phyloP scores from a whole-genome alignment of 2,888 invertebrate species.

The Caenorhabditis imperialis region DNA sequence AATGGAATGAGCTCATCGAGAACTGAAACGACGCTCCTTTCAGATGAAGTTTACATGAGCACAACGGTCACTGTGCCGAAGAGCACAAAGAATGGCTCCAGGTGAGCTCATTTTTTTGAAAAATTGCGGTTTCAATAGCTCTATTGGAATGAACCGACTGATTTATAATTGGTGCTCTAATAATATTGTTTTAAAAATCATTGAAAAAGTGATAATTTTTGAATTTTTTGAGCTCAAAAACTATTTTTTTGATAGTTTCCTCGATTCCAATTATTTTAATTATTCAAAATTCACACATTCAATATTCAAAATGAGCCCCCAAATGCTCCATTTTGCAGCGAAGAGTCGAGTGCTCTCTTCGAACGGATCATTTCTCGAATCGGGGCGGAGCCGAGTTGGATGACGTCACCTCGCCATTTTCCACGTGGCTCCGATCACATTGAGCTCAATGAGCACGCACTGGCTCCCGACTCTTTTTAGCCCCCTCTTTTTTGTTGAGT shows the following conservation, averaged over 20 bases:
- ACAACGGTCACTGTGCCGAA: constrained; percentile 1
- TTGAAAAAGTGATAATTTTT: no score
- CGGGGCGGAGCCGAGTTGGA: constrained; percentile 69
- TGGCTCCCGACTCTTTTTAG: background rate
- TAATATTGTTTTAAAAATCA: no score
- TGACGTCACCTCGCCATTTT: constrained; percentile 23
- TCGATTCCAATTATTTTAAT: background rate
- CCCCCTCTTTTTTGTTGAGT: background rate
- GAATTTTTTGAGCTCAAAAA: no score
- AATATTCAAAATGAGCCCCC: background rate
- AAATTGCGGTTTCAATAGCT: background rate
- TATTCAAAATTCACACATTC: background rate
- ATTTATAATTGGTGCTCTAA: no score
- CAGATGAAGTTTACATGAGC: constrained; percentile 32
- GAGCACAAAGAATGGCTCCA: background rate
- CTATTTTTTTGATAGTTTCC: no score
- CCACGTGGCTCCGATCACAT: no score
- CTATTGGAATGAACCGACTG: background rate
- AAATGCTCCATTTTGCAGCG: constrained; percentile 45
- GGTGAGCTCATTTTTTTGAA: constrained; percentile 3
- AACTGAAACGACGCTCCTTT: constrained; percentile 41
- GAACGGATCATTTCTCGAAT: constrained; percentile 68
- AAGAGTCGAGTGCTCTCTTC: constrained; percentile 81
- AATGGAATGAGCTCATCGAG: constrained; percentile 38
- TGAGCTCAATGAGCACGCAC: background rate